Conservation (phyloP, 2,888 invertebrate genomes). For the Rutpela maculata region DNA sequence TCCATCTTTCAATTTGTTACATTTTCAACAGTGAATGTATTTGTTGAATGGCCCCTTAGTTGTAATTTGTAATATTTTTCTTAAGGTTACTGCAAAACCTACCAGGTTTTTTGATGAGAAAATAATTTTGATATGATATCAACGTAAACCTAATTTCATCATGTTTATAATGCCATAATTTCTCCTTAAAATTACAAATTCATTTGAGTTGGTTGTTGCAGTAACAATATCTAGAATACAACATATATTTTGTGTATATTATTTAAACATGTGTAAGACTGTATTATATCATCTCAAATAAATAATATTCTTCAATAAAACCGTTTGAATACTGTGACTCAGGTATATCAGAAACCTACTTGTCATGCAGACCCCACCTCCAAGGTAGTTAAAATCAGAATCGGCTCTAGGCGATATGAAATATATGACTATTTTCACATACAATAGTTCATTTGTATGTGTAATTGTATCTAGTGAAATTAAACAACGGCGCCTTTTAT, state of each 20-base stretch:
- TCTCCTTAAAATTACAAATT: neutral
- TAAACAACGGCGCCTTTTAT: too few species aligned
- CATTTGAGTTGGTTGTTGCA: neutral
- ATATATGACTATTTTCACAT: too few species aligned
- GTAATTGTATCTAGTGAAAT: too few species aligned
- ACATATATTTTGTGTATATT: constrained; percentile 44
- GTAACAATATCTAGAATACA: neutral
- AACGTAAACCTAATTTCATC: neutral
- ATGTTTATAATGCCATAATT: neutral
- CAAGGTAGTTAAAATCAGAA: too few species aligned
- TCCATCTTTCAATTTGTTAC: too few species aligned
- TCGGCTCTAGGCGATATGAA: too few species aligned
- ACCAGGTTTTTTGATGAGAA: neutral
- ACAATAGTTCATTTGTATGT: too few species aligned
- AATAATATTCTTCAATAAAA: constrained; percentile 19
- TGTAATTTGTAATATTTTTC: neutral
- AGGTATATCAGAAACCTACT: neutral
- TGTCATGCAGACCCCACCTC: too few species aligned
- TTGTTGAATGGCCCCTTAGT: too few species aligned
- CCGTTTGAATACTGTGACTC: neutral
- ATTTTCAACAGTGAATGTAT: too few species aligned
- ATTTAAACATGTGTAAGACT: constrained; percentile 43
- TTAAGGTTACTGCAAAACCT: constrained; percentile 11
- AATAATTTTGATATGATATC: neutral
- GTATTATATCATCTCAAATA: constrained; percentile 40